Evolutionary conservation across 2,797 vertebrate species (phyloP).

Genomic region (Neoniphon sammara): DNA sequence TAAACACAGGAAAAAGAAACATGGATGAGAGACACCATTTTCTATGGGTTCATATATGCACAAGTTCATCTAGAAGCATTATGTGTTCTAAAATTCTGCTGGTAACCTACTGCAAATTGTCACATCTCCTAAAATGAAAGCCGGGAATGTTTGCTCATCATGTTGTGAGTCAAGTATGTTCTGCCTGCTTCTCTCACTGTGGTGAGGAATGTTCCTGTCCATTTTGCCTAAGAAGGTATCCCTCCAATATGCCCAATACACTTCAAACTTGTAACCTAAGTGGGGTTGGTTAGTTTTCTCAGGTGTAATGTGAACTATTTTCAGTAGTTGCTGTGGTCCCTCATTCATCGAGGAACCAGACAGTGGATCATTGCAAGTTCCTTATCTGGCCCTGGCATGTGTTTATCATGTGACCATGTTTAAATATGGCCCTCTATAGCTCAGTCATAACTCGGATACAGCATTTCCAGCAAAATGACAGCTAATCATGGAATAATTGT

Average conservation of each 20-base stretch:
- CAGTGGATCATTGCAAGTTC: slow-evolving; percentile 58
- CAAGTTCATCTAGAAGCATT: not conserved
- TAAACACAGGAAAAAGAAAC: slow-evolving; percentile 61
- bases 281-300: not conserved
- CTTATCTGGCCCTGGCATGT: slow-evolving; percentile 63
- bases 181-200: slow-evolving; percentile 1
- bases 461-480: not conserved
- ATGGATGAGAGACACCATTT: not conserved
- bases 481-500: fast-evolving
- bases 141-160: not conserved
- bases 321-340: slow-evolving; percentile 13
- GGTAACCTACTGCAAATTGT: not conserved
- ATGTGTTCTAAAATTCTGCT: not conserved
- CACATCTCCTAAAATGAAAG: slow-evolving; percentile 9
- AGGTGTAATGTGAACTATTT: slow-evolving; percentile 11
- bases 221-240: not conserved
- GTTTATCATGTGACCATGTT: slow-evolving; percentile 76
- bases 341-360: slow-evolving; percentile 7
- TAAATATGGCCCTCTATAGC: slow-evolving; percentile 39
- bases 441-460: not conserved
- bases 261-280: not conserved
- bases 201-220: slow-evolving; percentile 46
- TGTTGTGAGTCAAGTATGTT: slow-evolving; percentile 22
- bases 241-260: not conserved
- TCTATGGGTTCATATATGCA: not conserved